Evolutionary conservation across 2,888 invertebrate species (phyloP), one percentile per base, ranked within the genome.

Genomic region (Saturnia pavonia): DNA sequence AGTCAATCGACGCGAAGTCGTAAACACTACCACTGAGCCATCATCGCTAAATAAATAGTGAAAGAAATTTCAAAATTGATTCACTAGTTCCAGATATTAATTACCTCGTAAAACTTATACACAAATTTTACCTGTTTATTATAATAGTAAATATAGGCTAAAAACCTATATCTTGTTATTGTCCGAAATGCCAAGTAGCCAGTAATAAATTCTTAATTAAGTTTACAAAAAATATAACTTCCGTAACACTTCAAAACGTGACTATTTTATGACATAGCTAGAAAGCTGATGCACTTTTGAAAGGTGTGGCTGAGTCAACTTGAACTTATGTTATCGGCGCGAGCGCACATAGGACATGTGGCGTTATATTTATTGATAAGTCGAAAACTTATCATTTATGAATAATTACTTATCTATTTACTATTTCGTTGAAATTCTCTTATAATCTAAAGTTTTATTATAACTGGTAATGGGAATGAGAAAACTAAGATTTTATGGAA

Each of bases 281-380:
- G 34, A 68, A 51, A 65, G 65, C 22, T 65, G 65, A 40, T 65
- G 54, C 54, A 68, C 40, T 40, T 54, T 22, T 34, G 66, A 72
- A 74, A 71, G 80, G 79, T 77, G 79, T 76, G 75, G 80, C 82
- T 91, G 88, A 90, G 77, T 88, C 86, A 87, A 75, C 76, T 14
- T 60, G 11, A 40, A 40, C 40, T 65, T 40, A 71, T 72, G 78
- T 80, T 89, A 89, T 88, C 87, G 82, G 19, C 40, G 40, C 57
- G 25, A 11, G 25, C 75, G 12, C 25, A 27, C 25, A 70, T 72
- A 80, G 78, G 80, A 88, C 86, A 87, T 88, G 88, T 86, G 85
- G 83, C 85, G 86, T 87, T 89, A 87, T 74, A 74, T 76, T 40
- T 72, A 70, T 72, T 81, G 85, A 84, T 85, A 87, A 82, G 75